Evolutionary conservation across 1,140 invertebrate genomes (phyloP).

Genomic region (Rhynchophorus ferrugineus): DNA sequence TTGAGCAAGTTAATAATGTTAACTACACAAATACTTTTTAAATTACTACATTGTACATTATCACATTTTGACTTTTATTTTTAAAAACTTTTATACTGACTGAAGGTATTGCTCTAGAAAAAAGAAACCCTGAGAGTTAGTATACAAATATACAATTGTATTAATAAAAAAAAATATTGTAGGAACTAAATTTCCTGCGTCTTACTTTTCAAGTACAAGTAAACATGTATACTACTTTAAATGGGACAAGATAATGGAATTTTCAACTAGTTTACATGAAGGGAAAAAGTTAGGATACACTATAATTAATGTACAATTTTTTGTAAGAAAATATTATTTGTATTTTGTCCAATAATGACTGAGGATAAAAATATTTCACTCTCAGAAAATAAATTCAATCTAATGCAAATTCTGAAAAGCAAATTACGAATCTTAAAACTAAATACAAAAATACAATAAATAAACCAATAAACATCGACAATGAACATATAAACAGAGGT

Average conservation of each 20-base stretch:
- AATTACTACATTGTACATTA: slow-evolving; percentile 28
- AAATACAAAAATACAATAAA: no score
- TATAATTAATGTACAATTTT: background rate
- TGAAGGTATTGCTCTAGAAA: slow-evolving; percentile 16
- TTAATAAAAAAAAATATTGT: background rate
- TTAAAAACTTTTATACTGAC: slow-evolving; percentile 4
- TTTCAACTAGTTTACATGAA: background rate
- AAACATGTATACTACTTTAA: background rate
- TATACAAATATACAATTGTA: slow-evolving; percentile 32
- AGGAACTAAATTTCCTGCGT: background rate
- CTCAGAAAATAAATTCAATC: no score
- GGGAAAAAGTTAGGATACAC: background rate
- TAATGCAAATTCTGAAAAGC: no score
- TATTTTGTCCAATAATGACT: background rate
- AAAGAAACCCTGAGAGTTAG: slow-evolving; percentile 36
- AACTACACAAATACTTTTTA: slow-evolving; percentile 24
- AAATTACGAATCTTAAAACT: no score
- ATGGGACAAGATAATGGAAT: background rate
- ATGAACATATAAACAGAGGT: no score
- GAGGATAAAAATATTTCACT: background rate
- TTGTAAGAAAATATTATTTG: background rate
- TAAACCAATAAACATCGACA: no score
- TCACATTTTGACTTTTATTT: slow-evolving; percentile 24
- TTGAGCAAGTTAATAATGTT: slow-evolving; percentile 32
- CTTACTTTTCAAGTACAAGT: background rate